Evolutionary conservation across 1,140 invertebrate genomes (phyloP), one percentile per base, ranked within the genome.

Genomic region (Brachionus koreanus): DNA sequence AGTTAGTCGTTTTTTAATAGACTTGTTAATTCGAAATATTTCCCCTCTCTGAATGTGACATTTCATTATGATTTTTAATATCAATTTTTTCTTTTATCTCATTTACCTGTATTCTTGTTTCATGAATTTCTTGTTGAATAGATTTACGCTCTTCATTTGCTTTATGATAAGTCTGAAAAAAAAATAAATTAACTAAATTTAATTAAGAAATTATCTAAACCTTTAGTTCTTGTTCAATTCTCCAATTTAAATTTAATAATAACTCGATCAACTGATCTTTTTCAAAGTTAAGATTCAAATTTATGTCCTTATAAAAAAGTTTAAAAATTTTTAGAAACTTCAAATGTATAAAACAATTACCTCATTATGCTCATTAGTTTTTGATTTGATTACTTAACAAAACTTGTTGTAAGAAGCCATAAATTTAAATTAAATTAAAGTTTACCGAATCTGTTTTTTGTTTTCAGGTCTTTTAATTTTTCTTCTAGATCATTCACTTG

Each of bases 191-290:
- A 25, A 25, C 4, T 12, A 3, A 23, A 63, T 23, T 63, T 63
- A n/a, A n/a, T n/a, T n/a, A n/a, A 65, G 0, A 35, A 37, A 65
- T 37, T 35, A n/a, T 0, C 69, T 84, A n/a, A n/a, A 90, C 89
- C 86, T 90, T 90, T 35, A 89, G 89, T 84, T 90, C 89, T 84
- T 90, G 90, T 82, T 90, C 90, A 13, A 90, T 84, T 83, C 90
- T 86, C 89, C 90, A 90, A 85, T 90, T 89, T 5, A 89, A 85
- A 83, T 90, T 89, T 83, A 88, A 84, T n/a, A 90, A 84, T 69
- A 89, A 88, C 81, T 86, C 89, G 76, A 85, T 85, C 35, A 90
- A 84, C 37, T 86, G 85, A 79, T 89, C 86, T 82, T 88, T 90
- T 88, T 84, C 87, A 87, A 83, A 89, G 88, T 83, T 39, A 16